These are phyloP conservation scores for Emydura subglobosa DNA, from an alignment of 2,113 vertebrate species.

Conservation along the genomic window DNA sequence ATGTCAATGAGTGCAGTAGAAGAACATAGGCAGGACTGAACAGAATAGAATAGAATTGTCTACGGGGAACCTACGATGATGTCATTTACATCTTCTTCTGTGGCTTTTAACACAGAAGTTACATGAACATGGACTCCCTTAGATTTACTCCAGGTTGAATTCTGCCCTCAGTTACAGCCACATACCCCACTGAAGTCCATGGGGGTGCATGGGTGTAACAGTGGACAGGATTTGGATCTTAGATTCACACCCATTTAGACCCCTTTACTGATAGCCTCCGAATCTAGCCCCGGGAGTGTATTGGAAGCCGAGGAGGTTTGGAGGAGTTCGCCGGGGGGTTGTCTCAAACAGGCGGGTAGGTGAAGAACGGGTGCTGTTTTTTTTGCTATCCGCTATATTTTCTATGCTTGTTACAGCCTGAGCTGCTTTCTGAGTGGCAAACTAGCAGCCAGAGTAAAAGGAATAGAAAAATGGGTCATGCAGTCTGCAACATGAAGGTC, in stretches of 20 bases:
- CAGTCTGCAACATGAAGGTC: conserved; percentile 35
- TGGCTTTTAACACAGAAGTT: background rate
- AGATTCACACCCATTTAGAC: background rate
- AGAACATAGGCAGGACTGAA: background rate
- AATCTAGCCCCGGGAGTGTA: background rate
- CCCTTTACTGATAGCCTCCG: background rate
- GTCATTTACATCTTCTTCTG: background rate
- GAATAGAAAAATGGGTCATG: background rate
- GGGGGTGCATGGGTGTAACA: background rate
- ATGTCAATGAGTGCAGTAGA: background rate
- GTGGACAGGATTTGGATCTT: background rate
- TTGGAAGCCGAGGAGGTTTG: background rate
- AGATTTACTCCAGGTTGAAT: background rate
- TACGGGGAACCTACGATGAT: background rate
- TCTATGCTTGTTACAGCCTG: background rate
- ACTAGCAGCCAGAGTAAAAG: background rate
- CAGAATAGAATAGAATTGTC: background rate
- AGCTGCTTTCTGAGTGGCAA: background rate
- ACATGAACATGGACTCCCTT: background rate
- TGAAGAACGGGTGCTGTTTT: too few species aligned
- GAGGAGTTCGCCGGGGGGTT: background rate
- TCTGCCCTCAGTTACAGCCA: background rate
- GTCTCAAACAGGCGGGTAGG: background rate
- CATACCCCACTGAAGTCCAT: background rate
- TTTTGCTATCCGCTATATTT: too few species aligned